A percentile compares a stretch with the other conserved stretches of the same genome.
These are phyloP conservation scores for Epsilonema sp. DNA, from an alignment of 2,888 invertebrate genomes.

Conservation along the genomic window DNA sequence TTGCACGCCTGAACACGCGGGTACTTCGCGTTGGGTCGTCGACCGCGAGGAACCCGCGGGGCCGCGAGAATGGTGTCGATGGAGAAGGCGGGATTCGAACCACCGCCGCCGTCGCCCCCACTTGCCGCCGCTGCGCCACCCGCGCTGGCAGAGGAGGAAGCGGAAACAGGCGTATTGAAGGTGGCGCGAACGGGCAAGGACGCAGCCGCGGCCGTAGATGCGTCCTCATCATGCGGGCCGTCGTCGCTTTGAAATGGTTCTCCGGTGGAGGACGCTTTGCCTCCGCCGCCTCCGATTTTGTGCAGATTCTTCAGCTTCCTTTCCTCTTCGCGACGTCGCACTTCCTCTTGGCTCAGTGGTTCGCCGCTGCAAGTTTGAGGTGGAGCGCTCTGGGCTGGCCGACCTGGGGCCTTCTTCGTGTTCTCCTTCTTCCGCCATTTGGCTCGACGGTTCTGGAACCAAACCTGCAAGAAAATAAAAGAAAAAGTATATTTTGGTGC, in stretches of 20 bases:
- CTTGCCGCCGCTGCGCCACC: not conserved
- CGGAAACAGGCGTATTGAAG: not conserved
- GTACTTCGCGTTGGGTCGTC: slow-evolving; percentile 36
- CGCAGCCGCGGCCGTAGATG: not conserved
- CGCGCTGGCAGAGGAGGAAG: not conserved
- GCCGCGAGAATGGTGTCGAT: slow-evolving; percentile 34
- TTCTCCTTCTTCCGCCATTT: slow-evolving; percentile 99
- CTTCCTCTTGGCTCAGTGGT: slow-evolving; percentile 2
- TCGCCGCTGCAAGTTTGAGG: slow-evolving; percentile 58
- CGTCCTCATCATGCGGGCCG: not conserved
- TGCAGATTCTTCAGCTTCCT: not conserved
- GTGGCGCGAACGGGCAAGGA: not conserved
- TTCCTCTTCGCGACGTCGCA: not conserved
- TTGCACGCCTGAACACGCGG: slow-evolving; percentile 36
- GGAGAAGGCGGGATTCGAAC: slow-evolving; percentile 24
- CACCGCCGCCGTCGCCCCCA: not conserved
- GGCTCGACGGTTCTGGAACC: slow-evolving; percentile 97
- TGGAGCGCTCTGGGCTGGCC: slow-evolving; percentile 93
- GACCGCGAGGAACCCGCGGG: slow-evolving; percentile 34
- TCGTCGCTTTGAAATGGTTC: not conserved
- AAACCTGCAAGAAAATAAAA: slow-evolving; percentile 75
- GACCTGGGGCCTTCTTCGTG: slow-evolving; percentile 90
- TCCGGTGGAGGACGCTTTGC: not conserved
- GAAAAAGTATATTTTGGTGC: slow-evolving; percentile 18
- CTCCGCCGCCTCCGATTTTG: not conserved